Conservation (phyloP, 2,888 invertebrate species). For the Agriopis leucophaearia region DNA sequence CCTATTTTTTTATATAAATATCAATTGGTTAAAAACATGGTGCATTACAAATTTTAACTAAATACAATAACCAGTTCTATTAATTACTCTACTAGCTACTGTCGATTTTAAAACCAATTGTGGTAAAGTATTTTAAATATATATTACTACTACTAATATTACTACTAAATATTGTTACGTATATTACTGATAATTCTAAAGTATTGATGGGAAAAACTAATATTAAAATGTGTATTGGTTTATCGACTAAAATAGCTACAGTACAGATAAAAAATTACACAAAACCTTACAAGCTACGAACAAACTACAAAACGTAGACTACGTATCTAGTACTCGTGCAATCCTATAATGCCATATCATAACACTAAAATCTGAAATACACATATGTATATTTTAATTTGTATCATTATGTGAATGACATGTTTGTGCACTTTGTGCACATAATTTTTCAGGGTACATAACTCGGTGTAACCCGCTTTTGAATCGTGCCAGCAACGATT, state of each 20-base stretch:
- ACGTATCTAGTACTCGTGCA: neutral
- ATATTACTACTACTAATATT: neutral
- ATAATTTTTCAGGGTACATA: no score
- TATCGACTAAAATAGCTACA: neutral
- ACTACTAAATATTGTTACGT: no score
- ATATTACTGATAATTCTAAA: no score
- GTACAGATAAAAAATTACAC: neutral
- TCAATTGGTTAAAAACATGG: neutral
- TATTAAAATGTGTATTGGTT: no score
- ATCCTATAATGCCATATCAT: no score
- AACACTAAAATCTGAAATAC: no score
- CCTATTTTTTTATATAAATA: neutral
- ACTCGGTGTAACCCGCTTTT: no score
- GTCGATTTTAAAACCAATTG: neutral
- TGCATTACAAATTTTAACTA: neutral
- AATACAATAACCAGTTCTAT: neutral
- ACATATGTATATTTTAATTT: no score
- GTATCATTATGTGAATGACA: no score
- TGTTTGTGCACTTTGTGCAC: no score
- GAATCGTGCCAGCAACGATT: no score
- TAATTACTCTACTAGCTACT: conserved; percentile 1
- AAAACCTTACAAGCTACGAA: neutral
- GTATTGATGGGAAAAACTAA: no score
- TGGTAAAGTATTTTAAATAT: neutral
- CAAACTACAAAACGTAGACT: neutral